A percentile compares a stretch with the other conserved stretches of the same genome.
These are phyloP conservation scores for Isichthys henryi DNA, from an alignment of 2,113 vertebrate species.

Conservation along the genomic window DNA sequence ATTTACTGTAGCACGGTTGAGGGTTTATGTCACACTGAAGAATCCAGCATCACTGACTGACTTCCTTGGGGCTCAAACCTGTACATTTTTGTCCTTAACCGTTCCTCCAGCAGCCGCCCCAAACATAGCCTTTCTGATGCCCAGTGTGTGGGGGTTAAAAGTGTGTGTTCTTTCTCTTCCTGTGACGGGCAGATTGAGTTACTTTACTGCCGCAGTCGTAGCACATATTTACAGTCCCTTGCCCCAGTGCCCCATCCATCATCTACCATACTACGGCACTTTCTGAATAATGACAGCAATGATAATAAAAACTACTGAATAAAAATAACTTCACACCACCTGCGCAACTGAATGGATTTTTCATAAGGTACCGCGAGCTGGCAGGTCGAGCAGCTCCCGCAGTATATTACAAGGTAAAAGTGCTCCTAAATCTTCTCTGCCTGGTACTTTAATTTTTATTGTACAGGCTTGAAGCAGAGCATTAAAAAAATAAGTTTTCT, in stretches of 20 bases:
- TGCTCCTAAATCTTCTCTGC: constrained; percentile 37
- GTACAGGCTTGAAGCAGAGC: not conserved
- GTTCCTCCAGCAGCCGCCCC: not conserved
- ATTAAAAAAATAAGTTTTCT: not conserved
- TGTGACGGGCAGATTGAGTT: constrained; percentile 40
- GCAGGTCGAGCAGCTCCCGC: constrained; percentile 24
- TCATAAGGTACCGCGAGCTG: constrained; percentile 30
- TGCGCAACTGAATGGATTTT: constrained; percentile 36
- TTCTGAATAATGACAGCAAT: constrained; percentile 46
- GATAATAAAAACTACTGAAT: constrained; percentile 54
- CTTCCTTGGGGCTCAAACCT: not conserved
- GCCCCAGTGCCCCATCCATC: constrained; percentile 42
- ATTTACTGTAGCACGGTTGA: not conserved
- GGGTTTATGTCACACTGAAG: not conserved
- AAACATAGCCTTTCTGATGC: not conserved
- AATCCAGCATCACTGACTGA: not conserved
- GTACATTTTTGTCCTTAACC: not conserved
- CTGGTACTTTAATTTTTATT: constrained; percentile 4
- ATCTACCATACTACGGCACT: constrained; percentile 41
- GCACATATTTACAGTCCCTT: constrained; percentile 43
- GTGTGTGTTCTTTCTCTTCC: constrained; percentile 38
- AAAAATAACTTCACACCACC: constrained; percentile 43
- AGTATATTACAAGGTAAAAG: constrained; percentile 34
- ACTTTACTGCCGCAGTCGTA: constrained; percentile 44
- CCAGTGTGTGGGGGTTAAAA: not conserved